Conservation (phyloP, 92 coral and sea anemone species). For the Epizoanthus rinbou region DNA sequence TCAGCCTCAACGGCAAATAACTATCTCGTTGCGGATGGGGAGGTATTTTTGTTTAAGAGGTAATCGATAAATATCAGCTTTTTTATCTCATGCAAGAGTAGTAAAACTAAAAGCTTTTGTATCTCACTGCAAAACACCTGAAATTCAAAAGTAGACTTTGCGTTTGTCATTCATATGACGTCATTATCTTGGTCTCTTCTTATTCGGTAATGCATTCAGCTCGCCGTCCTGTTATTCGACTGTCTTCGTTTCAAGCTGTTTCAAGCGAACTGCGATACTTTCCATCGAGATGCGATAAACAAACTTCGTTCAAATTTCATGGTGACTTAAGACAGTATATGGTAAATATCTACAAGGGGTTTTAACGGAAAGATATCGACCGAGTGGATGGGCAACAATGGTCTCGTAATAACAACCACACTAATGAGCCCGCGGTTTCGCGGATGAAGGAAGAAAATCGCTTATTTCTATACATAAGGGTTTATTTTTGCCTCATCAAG, state of each 20-base stretch:
- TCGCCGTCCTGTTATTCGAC: background rate
- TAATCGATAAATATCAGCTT: background rate
- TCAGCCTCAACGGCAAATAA: too few species aligned
- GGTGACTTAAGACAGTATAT: background rate
- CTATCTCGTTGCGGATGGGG: too few species aligned
- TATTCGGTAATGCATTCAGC: background rate
- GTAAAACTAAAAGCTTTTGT: background rate
- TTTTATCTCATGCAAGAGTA: background rate
- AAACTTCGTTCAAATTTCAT: slow-evolving; percentile 8
- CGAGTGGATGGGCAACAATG: slow-evolving; percentile 24
- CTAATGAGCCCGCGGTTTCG: slow-evolving; percentile 40
- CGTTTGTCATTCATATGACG: slow-evolving; percentile 21
- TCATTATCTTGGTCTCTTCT: slow-evolving; percentile 3
- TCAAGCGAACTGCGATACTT: background rate
- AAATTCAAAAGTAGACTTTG: background rate
- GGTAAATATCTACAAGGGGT: slow-evolving; percentile 11
- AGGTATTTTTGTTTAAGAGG: too few species aligned
- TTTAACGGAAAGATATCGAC: slow-evolving; percentile 30
- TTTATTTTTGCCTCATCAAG: background rate
- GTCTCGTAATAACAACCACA: background rate
- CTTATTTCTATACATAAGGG: slow-evolving; percentile 1
- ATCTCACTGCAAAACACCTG: slow-evolving; percentile 1
- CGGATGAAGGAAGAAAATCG: slow-evolving; percentile 30
- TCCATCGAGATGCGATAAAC: slow-evolving; percentile 25
- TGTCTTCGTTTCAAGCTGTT: slow-evolving; percentile 35